phyloP scores from a whole-genome alignment of 2,113 vertebrate genomes.

The Strigops habroptila region DNA sequence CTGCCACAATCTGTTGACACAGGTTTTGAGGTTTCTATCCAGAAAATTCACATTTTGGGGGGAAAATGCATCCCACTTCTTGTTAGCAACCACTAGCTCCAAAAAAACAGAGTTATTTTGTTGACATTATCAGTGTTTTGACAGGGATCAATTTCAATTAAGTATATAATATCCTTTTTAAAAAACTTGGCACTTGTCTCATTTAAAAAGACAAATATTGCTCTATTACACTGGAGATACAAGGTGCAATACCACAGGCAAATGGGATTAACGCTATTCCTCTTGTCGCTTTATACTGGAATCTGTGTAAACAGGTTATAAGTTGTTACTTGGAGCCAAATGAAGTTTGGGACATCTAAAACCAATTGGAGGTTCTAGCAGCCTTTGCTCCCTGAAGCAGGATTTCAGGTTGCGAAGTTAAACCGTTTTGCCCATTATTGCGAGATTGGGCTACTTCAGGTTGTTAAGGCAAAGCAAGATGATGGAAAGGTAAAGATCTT shows the following conservation, averaged over 20 bases:
- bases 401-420: background rate
- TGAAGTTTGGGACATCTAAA: background rate
- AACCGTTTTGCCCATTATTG: background rate
- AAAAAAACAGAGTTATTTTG: background rate
- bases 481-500: conserved; percentile 17
- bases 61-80: background rate
- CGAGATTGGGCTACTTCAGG: background rate
- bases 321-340: background rate
- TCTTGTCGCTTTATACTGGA: background rate
- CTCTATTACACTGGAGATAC: background rate
- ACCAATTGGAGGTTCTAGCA: background rate
- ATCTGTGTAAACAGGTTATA: background rate
- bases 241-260: conserved; percentile 39
- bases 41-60: background rate
- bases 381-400: background rate
- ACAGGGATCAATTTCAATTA: background rate
- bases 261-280: background rate
- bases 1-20: background rate
- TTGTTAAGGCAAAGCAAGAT: conserved; percentile 10
- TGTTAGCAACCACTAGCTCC: background rate
- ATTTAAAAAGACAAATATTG: conserved; percentile 31
- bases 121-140: background rate
- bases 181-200: conserved; percentile 4
- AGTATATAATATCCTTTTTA: background rate
- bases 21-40: background rate